Evolutionary conservation across 2,113 vertebrate genomes (phyloP), one percentile per base, ranked within the genome.

Genomic region (Mugil cephalus): DNA sequence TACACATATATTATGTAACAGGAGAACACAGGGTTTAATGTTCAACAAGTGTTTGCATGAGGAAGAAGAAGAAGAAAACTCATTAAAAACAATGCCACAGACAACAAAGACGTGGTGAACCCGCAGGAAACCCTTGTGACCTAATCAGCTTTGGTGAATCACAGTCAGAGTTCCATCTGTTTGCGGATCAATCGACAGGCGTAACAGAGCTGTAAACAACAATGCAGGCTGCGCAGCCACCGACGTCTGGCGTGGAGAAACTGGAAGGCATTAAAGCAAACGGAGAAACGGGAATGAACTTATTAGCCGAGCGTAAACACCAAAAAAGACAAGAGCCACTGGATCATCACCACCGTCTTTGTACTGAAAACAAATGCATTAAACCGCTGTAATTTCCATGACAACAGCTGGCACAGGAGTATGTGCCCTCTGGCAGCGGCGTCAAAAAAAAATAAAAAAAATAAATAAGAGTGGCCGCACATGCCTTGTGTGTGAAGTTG

Each of bases 381-480:
- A 72, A 83, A 80, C 43, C 50, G 50, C 64, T 74, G 70, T 69
- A 42, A 80, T 87, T 77, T 87, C 76, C 72, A 65, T 75, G 64
- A 69, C 62, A 79, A 69, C 69, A 78, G 74, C 77, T 80, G 79
- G 72, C 75, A 74, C 48, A 69, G 54, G 69, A 77, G 58, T 12
- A 35, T 35, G 67, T 51, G 66, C 48, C 78, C 63, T 64, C 35
- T 5, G 67, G 75, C 45, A 51, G 53, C 72, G 66, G n/a, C 4
- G 11, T 64, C 24, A 67, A 50, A 56, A 14, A 34, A 68, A 39
- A 45, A 13, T 51, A 66, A 45, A 54, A 17, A 40, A 30, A 69
- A 34, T 1, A 1, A 38, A 43, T 54, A 18, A 56, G 34, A 24
- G 58, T 46, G 69, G 68, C 65, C 69, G 56, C 78, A 81, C 50